Conservation (phyloP, 1,140 invertebrate genomes). For the Lordiphosa stackelbergi region DNA sequence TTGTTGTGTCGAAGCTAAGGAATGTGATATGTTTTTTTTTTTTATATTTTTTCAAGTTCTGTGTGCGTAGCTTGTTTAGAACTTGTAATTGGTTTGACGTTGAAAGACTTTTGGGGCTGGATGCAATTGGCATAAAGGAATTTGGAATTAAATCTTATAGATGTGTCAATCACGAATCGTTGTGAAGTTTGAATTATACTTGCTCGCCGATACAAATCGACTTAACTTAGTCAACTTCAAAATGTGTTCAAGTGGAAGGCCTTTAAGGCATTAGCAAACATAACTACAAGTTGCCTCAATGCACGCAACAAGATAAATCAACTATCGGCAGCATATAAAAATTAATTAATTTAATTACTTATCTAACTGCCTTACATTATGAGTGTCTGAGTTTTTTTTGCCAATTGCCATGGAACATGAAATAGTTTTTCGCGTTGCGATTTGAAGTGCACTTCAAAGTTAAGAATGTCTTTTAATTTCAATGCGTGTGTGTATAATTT, state of each 20-base stretch:
- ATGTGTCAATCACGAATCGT: constrained; percentile 5
- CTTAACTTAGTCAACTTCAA: constrained; percentile 32
- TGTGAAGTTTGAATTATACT: constrained; percentile 2
- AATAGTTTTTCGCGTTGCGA: constrained; percentile 21
- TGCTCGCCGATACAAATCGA: constrained; percentile 39
- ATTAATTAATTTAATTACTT: constrained; percentile 72
- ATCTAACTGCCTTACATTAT: constrained; percentile 51
- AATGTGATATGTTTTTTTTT: not conserved
- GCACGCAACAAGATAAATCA: constrained; percentile 50
- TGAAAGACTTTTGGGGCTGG: constrained; percentile 3
- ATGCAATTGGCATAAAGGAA: not conserved
- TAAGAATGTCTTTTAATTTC: constrained; percentile 40
- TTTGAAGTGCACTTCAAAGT: constrained; percentile 48
- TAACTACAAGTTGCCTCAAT: constrained; percentile 40
- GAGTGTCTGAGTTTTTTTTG: constrained; percentile 29
- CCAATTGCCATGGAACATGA: constrained; percentile 51
- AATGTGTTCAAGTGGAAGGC: constrained; percentile 41
- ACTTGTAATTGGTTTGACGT: constrained; percentile 20
- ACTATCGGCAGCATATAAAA: constrained; percentile 55
- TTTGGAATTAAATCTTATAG: constrained; percentile 1
- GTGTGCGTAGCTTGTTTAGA: constrained; percentile 8
- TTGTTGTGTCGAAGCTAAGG: not conserved
- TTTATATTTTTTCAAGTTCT: constrained; percentile 2
- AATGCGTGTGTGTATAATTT: constrained; percentile 34
- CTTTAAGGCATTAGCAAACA: constrained; percentile 18